Evolutionary conservation across 2,888 invertebrate genomes (phyloP).

Genomic region (Macrophya alboannulata): DNA sequence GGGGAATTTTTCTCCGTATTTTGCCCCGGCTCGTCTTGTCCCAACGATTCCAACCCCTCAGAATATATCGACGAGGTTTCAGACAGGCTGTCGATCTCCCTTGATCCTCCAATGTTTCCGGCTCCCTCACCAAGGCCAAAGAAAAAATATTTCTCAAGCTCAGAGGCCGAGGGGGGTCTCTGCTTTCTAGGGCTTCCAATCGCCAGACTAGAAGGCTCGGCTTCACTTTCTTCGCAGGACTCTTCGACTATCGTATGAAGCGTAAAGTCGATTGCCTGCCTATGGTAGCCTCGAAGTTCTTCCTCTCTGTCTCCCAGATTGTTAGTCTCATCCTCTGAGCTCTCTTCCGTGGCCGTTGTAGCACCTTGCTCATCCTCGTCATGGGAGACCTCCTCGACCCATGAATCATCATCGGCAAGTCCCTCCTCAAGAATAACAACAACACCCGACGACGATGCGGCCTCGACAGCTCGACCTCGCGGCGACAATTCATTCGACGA

Average conservation of each 20-base stretch:
- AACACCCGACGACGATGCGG: conserved; percentile 78
- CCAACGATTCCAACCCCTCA: conserved; percentile 89
- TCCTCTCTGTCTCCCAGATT: conserved; percentile 86
- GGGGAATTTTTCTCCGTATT: conserved; percentile 84
- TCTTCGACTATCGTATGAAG: conserved; percentile 97
- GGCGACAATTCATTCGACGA: conserved; percentile 61
- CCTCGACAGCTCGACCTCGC: conserved; percentile 43
- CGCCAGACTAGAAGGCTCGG: conserved; percentile 82
- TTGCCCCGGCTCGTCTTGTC: conserved; percentile 82
- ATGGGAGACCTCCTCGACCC: conserved; percentile 94
- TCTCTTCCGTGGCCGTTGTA: conserved; percentile 86
- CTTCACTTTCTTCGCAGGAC: conserved; percentile 96
- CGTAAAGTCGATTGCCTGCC: conserved; percentile 93
- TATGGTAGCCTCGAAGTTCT: conserved; percentile 91
- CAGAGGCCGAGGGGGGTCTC: conserved; percentile 89
- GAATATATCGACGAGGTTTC: conserved; percentile 94
- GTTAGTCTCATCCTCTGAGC: conserved; percentile 85
- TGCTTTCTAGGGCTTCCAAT: conserved; percentile 81
- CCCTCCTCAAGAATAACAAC: conserved; percentile 92
- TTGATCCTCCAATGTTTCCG: conserved; percentile 79
- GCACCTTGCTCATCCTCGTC: conserved; percentile 86
- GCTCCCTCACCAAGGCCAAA: conserved; percentile 91
- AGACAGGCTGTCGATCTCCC: conserved; percentile 83
- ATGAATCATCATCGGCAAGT: conserved; percentile 94
- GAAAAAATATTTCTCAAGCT: conserved; percentile 95